Conservation (phyloP, 2,113 vertebrate species). For the Cottus gobio region DNA sequence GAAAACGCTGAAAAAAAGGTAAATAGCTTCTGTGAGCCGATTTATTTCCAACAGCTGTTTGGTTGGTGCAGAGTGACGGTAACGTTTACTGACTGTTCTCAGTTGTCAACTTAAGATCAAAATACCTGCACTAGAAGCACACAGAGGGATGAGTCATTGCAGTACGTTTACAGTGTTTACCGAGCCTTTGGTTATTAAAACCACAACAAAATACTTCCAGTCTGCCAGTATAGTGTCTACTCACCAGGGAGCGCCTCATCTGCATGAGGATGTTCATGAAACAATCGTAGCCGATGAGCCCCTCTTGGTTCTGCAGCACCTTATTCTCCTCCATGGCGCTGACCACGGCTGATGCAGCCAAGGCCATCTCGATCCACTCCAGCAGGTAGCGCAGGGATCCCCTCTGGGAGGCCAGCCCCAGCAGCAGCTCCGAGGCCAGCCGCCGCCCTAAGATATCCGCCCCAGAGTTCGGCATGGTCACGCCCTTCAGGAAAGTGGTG, state of each 20-base stretch:
- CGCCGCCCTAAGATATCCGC: slow-evolving; percentile 93
- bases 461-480: slow-evolving; percentile 96
- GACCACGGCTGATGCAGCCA: slow-evolving; percentile 92
- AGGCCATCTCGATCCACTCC: slow-evolving; percentile 95
- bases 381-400: slow-evolving; percentile 93
- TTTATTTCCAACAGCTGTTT: neutral
- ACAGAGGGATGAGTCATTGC: neutral
- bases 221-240: slow-evolving; percentile 43
- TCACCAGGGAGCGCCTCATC: slow-evolving; percentile 97
- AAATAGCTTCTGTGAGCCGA: neutral
- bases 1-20: neutral
- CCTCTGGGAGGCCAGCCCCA: slow-evolving; percentile 94
- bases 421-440: slow-evolving; percentile 93
- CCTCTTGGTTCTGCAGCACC: slow-evolving; percentile 86
- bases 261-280: slow-evolving; percentile 97
- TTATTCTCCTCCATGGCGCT: slow-evolving; percentile 90
- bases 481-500: slow-evolving; percentile 95
- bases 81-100: neutral
- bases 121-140: neutral
- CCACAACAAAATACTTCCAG: neutral
- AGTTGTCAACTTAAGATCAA: neutral
- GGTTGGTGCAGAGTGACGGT: neutral
- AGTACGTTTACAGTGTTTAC: neutral
- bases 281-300: slow-evolving; percentile 95
- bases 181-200: neutral